Base-by-base conservation (phyloP, 2,888 invertebrate species). In the Netelia melanura region DNA sequence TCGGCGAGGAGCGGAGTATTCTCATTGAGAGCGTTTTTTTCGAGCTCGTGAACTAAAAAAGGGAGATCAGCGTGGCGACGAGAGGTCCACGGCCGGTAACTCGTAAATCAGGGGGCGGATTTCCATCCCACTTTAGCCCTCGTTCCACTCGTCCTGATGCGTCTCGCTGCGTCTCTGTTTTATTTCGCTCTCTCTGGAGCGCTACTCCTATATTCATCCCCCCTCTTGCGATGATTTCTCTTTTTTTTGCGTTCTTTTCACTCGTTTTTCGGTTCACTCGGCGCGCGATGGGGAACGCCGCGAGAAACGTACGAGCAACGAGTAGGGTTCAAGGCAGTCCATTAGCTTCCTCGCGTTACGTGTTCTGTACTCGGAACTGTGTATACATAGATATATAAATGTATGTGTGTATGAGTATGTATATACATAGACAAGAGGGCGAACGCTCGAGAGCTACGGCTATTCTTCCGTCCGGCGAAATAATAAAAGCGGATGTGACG, bases 401-500 rank as follows among this genome's bases (percentile, higher is more conserved):
- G 6, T 64, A n/a, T 14, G 54, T 23, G 9, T 3, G 48, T 62
- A n/a, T 61, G 2, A 25, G 21, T 62, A 54, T 3, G 0, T n/a
- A 38, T 52, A 17, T 25, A 75, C 11, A 54, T 25, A 38, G 30
- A 21, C 52, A 52, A n/a, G 44, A 67, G 67, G 25, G 43, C 9
- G 62, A 72, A 70, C 74, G 62, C 81, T 74, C 54, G 84, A 61
- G 74, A 43, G 58, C 25, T n/a, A 62, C 75, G 23, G 44, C 43
- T 72, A 76, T 67, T 77, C 80, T 85, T 81, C 77, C 86, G 84
- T 86, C 78, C 81, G 74, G 83, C 83, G 84, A 89, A 89, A 90
- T 91, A 91, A 91, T 90, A 89, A 89, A 86, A 90, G 88, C 91
- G 91, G 90, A 91, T 89, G 87, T 89, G 87, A 89, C 87, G 89